Percentiles rank a stretch among this genome's conserved stretches.
Evolutionary conservation across 2,888 invertebrate species (phyloP).

Genomic region (Drosophila leonis): DNA sequence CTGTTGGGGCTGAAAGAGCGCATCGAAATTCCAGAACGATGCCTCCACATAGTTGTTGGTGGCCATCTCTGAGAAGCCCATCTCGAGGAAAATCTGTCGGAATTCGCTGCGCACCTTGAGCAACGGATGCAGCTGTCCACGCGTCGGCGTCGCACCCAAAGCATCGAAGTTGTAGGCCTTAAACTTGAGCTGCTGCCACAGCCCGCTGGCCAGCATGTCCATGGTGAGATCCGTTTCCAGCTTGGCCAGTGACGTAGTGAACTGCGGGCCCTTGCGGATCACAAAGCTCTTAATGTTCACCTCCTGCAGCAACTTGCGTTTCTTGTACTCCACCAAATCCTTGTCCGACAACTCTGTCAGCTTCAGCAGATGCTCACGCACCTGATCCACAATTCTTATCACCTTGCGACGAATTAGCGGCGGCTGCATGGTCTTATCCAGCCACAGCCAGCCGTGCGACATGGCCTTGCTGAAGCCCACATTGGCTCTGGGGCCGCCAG

Average conservation of each 20-base stretch:
- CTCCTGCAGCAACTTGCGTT: slow-evolving; percentile 95
- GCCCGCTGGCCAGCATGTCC: not conserved
- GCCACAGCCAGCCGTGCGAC: slow-evolving; percentile 86
- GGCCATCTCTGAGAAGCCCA: slow-evolving; percentile 99
- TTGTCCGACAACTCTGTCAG: slow-evolving; percentile 89
- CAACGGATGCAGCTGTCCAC: slow-evolving; percentile 84
- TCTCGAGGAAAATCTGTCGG: slow-evolving; percentile 98
- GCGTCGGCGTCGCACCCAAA: slow-evolving; percentile 89
- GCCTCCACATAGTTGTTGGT: slow-evolving; percentile 98
- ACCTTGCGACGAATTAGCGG: slow-evolving; percentile 92
- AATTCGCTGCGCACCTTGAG: slow-evolving; percentile 97
- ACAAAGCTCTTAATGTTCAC: slow-evolving; percentile 86
- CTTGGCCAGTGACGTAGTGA: not conserved
- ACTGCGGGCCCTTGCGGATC: not conserved
- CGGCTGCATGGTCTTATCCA: slow-evolving; percentile 86
- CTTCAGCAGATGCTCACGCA: slow-evolving; percentile 89
- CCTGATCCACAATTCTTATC: slow-evolving; percentile 89
- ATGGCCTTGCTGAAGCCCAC: slow-evolving; percentile 96
- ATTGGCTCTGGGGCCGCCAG: slow-evolving; percentile 87
- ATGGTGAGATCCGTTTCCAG: not conserved
- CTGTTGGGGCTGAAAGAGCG: slow-evolving; percentile 88
- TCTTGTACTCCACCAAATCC: slow-evolving; percentile 92
- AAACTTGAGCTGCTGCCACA: slow-evolving; percentile 87
- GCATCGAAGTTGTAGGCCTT: slow-evolving; percentile 99
- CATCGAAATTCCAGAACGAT: slow-evolving; percentile 99